Base-by-base conservation (phyloP, 1,140 invertebrate species). In the Atta colombica region DNA sequence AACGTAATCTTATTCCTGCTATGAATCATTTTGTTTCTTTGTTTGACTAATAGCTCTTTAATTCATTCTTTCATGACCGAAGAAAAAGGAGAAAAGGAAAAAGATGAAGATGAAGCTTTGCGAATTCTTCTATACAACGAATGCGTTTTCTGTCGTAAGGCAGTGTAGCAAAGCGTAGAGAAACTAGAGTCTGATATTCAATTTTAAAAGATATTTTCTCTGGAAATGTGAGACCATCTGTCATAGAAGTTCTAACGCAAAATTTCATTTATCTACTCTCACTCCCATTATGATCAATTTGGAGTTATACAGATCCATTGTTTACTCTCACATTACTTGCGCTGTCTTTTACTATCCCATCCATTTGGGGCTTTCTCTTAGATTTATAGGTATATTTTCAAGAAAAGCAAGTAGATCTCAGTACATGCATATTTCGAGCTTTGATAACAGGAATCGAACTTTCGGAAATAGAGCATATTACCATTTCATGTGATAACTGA, bases 201-300 rank as follows among this genome's bases (percentile, higher is more conserved):
- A 74, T 84, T 84, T 84, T 84, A 75, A 75, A 61, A 84, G 69
- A 61, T 84, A 84, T 84, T 84, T 84, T 84, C 69, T 18, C 80
- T 7, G 55, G 25, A 84, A 74, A 84, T 51, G 80, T 12, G 55
- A 84, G 25, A 75, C 39, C 69, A 84, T 84, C 80, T 84, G 69
- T 84, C 69, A 84, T 75, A 25, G n/a, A 84, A 84, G 69, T 84
- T 74, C 69, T 58, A 84, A 61, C 80, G 69, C 69, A 49, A 75
- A 84, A 84, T 75, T 84, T 84, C 68, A 84, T 84, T 75, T 61
- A 84, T 84, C 69, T 58, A 74, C 77, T 68, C 63, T 66, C 55
- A 69, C 55, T 84, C 55, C 80, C 69, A 75, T 84, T 84, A 84
- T 84, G 55, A 74, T 84, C 80, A 84, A 84, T 84, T 84, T 84